Evolutionary conservation across 2,113 vertebrate species (phyloP).

Genomic region (Strix uralensis): DNA sequence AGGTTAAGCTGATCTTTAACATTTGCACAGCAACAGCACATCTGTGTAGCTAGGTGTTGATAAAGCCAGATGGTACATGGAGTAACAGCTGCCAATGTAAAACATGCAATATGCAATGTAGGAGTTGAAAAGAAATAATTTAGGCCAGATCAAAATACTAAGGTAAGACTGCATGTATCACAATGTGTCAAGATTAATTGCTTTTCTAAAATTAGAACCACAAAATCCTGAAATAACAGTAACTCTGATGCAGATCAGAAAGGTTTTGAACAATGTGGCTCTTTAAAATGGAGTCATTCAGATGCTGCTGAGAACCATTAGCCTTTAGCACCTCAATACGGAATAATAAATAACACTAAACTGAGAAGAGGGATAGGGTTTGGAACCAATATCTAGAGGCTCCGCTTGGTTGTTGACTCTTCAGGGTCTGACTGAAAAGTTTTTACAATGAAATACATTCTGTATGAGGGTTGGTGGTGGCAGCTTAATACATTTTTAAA

Average conservation of each 20-base stretch:
- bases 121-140: constrained; percentile 40
- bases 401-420: not conserved
- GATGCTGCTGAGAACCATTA: not conserved
- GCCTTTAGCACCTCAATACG: not conserved
- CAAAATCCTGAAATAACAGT: not conserved
- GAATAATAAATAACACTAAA: not conserved
- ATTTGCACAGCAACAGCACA: not conserved
- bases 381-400: not conserved
- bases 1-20: not conserved
- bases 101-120: constrained; percentile 1
- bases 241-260: not conserved
- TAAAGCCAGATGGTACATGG: constrained; percentile 42
- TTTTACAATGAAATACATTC: not conserved
- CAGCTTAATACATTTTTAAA: not conserved
- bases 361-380: not conserved
- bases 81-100: constrained; percentile 42
- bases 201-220: constrained; percentile 14
- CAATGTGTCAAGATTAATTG: not conserved
- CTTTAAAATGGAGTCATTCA: not conserved
- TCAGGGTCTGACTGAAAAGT: not conserved
- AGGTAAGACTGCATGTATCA: constrained; percentile 9
- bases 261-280: not conserved
- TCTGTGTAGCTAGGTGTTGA: constrained; percentile 31
- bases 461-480: not conserved
- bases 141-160: constrained; percentile 29